Conservation (phyloP, 2,797 vertebrate genomes). For the Takifugu ocellatus region DNA sequence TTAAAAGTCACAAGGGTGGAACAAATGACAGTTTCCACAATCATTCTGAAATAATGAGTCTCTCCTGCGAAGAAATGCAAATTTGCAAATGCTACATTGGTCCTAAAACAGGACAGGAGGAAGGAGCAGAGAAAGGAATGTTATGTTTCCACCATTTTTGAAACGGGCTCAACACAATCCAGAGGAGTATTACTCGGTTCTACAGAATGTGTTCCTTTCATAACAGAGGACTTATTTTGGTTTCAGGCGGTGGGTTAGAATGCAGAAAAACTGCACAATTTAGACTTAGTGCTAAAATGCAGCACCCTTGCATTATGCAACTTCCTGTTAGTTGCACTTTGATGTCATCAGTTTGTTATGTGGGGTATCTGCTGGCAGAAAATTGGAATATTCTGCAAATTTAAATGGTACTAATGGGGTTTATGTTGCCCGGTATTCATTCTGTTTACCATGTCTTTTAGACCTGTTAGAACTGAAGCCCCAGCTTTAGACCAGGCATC, state of each 20-base stretch:
- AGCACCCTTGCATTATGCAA: conserved; percentile 40
- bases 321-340: conserved; percentile 61
- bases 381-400: not conserved
- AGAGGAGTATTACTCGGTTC: conserved; percentile 44
- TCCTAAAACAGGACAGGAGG: conserved; percentile 57
- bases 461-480: too few relatives aligned
- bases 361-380: conserved; percentile 24
- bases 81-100: conserved; percentile 59
- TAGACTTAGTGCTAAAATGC: conserved; percentile 14
- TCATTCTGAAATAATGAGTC: conserved; percentile 67
- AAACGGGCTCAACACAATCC: conserved; percentile 36
- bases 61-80: conserved; percentile 68
- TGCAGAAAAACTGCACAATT: conserved; percentile 54
- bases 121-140: conserved; percentile 8
- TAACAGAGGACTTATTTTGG: conserved; percentile 55
- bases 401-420: too few relatives aligned
- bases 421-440: too few relatives aligned
- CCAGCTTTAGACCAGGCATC: too few relatives aligned
- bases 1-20: conserved; percentile 68
- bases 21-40: conserved; percentile 69
- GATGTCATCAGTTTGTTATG: conserved; percentile 38
- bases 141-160: conserved; percentile 60
- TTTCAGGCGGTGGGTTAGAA: conserved; percentile 40
- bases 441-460: too few relatives aligned
- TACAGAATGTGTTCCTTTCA: conserved; percentile 47